A percentile compares a stretch with the other conserved stretches of the same genome.
Conservation (phyloP, 2,797 vertebrate genomes). For the Petrocephalus sullivani region DNA sequence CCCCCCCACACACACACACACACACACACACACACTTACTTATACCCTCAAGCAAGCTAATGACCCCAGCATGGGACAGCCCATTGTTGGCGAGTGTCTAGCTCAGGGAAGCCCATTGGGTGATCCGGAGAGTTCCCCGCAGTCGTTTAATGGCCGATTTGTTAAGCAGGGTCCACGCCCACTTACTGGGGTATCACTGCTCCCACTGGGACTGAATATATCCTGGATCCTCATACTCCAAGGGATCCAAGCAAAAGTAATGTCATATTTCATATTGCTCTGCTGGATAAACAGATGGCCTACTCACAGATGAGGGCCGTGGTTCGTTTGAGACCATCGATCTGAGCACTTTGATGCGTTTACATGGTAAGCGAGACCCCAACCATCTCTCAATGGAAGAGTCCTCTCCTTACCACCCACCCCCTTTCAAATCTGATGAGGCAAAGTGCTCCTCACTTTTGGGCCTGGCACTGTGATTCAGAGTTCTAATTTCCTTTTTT, state of each 20-base stretch:
- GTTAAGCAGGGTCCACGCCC: constrained; percentile 33
- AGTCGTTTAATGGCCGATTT: constrained; percentile 1
- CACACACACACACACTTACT: not conserved
- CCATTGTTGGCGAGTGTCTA: constrained; percentile 19
- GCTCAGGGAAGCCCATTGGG: not conserved
- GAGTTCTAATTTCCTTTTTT: constrained; percentile 2
- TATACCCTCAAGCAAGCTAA: constrained; percentile 9
- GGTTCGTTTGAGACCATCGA: constrained; percentile 9
- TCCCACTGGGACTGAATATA: not conserved
- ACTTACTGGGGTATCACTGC: not conserved
- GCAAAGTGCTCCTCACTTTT: not conserved
- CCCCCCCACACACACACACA: not conserved
- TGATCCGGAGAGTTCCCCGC: not conserved
- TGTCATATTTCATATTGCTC: constrained; percentile 19
- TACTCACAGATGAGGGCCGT: not conserved
- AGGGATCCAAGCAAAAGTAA: constrained; percentile 15
- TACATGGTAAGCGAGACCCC: constrained; percentile 29
- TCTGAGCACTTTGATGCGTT: constrained; percentile 24
- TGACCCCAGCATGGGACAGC: constrained; percentile 28
- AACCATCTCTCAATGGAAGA: not conserved
- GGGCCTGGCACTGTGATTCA: not conserved
- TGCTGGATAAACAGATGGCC: constrained; percentile 28
- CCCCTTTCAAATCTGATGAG: not conserved
- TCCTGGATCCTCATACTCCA: not conserved
- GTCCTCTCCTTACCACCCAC: not conserved